A percentile compares a stretch with the other conserved stretches of the same genome.
Evolutionary conservation across 2,113 vertebrate genomes (phyloP).

Genomic region (Cariama cristata): DNA sequence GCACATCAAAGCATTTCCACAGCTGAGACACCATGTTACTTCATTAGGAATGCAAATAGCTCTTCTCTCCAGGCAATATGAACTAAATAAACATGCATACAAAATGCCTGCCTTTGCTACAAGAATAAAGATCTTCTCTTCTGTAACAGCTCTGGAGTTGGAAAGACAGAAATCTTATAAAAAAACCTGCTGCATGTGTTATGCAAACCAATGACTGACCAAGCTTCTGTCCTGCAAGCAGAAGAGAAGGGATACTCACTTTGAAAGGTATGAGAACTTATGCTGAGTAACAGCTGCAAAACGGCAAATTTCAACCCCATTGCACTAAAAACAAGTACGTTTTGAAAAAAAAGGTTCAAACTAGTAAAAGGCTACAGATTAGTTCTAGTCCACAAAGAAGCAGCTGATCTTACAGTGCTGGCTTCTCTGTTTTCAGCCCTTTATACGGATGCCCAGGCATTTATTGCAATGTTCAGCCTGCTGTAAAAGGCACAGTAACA

Average conservation of each 20-base stretch:
- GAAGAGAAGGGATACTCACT: neutral
- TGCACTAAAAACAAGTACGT: neutral
- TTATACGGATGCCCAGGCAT: neutral
- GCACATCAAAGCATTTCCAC: constrained; percentile 39
- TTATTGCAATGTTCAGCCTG: neutral
- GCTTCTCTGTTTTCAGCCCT: neutral
- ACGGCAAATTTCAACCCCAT: neutral
- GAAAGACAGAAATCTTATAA: neutral
- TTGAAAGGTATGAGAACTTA: neutral
- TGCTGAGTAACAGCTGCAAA: neutral
- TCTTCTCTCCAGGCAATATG: neutral
- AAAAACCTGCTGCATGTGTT: neutral
- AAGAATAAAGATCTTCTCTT: neutral
- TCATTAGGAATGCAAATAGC: constrained; percentile 68
- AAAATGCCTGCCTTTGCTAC: neutral
- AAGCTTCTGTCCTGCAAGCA: neutral
- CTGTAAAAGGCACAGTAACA: neutral
- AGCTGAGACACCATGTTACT: constrained; percentile 52
- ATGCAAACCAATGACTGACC: neutral
- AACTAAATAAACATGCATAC: neutral
- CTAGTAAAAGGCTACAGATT: neutral
- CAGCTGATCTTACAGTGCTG: neutral
- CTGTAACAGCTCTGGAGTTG: neutral
- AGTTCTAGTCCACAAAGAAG: neutral
- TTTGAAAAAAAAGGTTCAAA: neutral